Percentiles rank a stretch among this genome's conserved stretches.
Evolutionary conservation across 2,797 vertebrate species (phyloP).

Genomic region (Eulemur rubriventer): DNA sequence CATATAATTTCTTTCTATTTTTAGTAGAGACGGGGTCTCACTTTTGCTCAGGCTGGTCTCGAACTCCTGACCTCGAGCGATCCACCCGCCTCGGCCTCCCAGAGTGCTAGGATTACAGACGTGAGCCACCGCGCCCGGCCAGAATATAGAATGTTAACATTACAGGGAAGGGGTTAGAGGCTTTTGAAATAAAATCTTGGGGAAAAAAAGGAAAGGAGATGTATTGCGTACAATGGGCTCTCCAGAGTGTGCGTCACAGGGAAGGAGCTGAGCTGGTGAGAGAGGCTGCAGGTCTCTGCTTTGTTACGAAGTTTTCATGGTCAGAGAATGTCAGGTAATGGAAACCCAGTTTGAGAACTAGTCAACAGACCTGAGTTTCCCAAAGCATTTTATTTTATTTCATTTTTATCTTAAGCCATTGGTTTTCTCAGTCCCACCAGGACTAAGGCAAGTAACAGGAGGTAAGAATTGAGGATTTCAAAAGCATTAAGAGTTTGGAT

Average conservation of each 20-base stretch:
- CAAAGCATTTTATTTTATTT: not conserved
- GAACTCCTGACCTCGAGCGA: no score
- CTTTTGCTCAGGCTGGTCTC: no score
- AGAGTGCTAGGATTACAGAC: no score
- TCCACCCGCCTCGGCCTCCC: no score
- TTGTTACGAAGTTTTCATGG: not conserved
- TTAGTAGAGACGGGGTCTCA: no score
- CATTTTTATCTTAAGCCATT: not conserved
- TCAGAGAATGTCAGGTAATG: not conserved
- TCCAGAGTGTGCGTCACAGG: accelerated
- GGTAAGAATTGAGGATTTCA: not conserved
- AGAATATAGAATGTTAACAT: not conserved
- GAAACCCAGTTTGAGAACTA: not conserved
- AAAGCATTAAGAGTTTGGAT: not conserved
- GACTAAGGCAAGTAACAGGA: not conserved
- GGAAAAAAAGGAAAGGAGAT: not conserved
- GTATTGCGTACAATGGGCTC: not conserved
- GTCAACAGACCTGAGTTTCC: not conserved
- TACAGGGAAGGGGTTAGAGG: not conserved
- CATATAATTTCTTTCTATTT: no score
- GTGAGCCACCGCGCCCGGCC: no score
- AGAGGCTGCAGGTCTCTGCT: not conserved
- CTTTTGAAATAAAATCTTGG: not conserved
- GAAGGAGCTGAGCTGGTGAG: not conserved
- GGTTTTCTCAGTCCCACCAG: not conserved